Evolutionary conservation across 2,888 invertebrate species (phyloP).

Genomic region (Himalopsyche kuldschensis): DNA sequence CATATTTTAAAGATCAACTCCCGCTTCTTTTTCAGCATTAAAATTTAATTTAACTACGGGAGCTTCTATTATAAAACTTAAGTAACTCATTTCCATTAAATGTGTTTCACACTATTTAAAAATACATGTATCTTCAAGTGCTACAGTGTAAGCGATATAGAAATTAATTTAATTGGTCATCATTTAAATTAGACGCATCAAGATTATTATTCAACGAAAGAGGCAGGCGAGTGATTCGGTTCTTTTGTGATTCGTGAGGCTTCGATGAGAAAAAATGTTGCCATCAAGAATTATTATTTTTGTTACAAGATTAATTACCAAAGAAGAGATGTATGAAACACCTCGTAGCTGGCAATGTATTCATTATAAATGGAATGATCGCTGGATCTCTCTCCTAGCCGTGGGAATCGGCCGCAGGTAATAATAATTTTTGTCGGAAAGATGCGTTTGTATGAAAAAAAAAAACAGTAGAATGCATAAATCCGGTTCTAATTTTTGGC

Average conservation of each 20-base stretch:
- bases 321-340: slow-evolving; percentile 4
- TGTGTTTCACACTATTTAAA: neutral
- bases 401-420: neutral
- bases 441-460: too few species aligned
- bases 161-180: slow-evolving; percentile 25
- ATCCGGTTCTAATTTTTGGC: too few species aligned
- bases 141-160: slow-evolving; percentile 12
- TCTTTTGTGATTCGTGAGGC: neutral
- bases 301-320: slow-evolving; percentile 15
- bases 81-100: neutral
- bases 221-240: neutral
- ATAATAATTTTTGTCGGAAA: neutral
- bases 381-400: neutral
- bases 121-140: neutral
- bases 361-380: neutral
- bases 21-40: neutral
- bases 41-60: neutral
- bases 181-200: neutral
- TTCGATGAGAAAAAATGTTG: slow-evolving; percentile 13
- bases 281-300: neutral
- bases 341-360: neutral
- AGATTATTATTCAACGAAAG: slow-evolving; percentile 1
- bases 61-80: neutral
- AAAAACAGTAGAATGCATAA: too few species aligned
- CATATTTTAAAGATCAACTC: neutral